These are phyloP conservation scores for Clusia tigrina DNA, from an alignment of 2,888 invertebrate species.

Conservation along the genomic window DNA sequence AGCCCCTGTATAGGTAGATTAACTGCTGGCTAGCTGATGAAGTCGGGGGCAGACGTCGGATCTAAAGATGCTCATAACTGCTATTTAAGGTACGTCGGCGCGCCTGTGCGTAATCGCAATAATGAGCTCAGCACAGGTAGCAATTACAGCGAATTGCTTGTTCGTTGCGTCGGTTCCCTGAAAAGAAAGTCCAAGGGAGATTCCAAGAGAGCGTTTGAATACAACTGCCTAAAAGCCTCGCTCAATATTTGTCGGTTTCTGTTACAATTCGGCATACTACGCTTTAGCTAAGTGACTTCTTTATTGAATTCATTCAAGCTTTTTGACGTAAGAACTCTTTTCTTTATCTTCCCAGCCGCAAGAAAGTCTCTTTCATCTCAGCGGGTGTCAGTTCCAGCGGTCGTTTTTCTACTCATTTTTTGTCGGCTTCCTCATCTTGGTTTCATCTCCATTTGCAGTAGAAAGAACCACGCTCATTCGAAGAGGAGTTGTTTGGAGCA, in stretches of 20 bases:
- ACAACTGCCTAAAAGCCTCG: not conserved
- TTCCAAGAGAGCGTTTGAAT: no score
- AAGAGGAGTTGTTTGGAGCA: not conserved
- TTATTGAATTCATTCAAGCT: no score
- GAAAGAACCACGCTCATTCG: not conserved
- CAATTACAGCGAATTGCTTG: slow-evolving; percentile 1
- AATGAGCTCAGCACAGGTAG: slow-evolving; percentile 5
- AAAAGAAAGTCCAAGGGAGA: not conserved
- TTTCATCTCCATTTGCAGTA: not conserved
- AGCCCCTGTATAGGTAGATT: no score
- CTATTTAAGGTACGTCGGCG: slow-evolving; percentile 9
- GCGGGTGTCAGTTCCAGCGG: not conserved
- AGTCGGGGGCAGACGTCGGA: slow-evolving; percentile 7
- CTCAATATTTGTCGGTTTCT: not conserved
- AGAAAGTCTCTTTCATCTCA: not conserved
- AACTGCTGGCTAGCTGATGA: no score
- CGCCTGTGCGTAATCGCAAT: slow-evolving; percentile 10
- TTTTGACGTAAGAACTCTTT: no score
- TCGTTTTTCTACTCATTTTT: no score
- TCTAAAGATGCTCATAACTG: not conserved
- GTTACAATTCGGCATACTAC: no score
- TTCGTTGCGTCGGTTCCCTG: not conserved
- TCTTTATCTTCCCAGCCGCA: not conserved
- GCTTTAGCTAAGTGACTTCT: no score
- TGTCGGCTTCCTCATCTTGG: slow-evolving; percentile 2